Base-by-base conservation (phyloP, 2,113 vertebrate species). In the Poeciliopsis turrubarensis region DNA sequence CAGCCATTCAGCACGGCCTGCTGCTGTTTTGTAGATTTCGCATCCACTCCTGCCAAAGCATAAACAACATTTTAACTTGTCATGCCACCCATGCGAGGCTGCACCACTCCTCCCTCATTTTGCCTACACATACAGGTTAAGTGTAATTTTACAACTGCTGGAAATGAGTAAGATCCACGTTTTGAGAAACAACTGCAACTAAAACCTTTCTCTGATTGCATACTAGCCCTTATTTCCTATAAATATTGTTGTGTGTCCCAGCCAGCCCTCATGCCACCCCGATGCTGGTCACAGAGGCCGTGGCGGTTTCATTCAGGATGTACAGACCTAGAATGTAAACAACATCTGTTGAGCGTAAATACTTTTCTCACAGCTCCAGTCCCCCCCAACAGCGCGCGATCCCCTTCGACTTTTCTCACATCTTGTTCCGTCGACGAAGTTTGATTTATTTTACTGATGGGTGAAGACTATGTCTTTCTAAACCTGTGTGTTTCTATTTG, bases 31-130 rank as follows among this genome's bases (percentile, higher is more conserved):
- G 47, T 83, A 78, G 78, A 73, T 73, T 65, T 65, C 65, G 68
- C 31, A 72, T 79, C 51, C 69, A 60, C 68, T 84, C 47, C 68
- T 78, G 29, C 41, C 27, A 31, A 39, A 72, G 57, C 37, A 77
- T 88, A 87, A 89, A 86, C 75, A 79, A 51, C 51, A 74, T 83
- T 77, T 65, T 64, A 77, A 67, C 31, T 65, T 65, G 37, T 57
- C 63, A 37, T 80, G 74, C 90, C 91, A 89, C 90, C 91, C 87
- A 87, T 73, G 86, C 68, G 60, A 54, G 65, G 63, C 83, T 73
- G 63, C 68, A 41, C 68, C 70, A 37, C 68, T 72, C 75, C 71
- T 80, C 63, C 62, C 78, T 71, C 82, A 47, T 44, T 79, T 78
- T 69, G 32, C 83, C 82, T 79, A 85, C 73, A 77, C 78, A 66